Conservation (phyloP, 2,888 invertebrate genomes). For the Acrobasis consociella region DNA sequence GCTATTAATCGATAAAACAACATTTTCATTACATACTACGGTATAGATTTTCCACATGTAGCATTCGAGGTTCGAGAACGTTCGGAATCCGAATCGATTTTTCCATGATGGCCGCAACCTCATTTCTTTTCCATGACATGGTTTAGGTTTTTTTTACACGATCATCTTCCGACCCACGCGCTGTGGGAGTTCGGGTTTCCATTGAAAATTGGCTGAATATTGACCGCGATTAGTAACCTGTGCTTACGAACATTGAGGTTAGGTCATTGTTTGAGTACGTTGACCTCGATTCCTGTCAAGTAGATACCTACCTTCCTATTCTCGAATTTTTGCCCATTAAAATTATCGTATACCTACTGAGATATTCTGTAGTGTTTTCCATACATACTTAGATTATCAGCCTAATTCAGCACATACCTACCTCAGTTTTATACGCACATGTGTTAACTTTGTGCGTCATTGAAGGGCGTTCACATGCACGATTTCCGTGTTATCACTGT, state of each 20-base stretch:
- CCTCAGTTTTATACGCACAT: not conserved
- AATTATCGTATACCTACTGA: too few relatives aligned
- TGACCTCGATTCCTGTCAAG: conserved; percentile 11
- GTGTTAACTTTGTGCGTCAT: not conserved
- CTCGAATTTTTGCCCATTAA: too few relatives aligned
- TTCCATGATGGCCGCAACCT: conserved; percentile 50
- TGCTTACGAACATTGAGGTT: conserved; percentile 20
- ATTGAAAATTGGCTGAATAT: conserved; percentile 8
- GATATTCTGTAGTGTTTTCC: not conserved
- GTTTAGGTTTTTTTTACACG: not conserved
- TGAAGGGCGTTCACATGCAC: not conserved
- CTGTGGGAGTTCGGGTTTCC: not conserved
- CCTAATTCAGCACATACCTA: not conserved
- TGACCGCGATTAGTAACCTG: not conserved
- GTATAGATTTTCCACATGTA: conserved; percentile 23
- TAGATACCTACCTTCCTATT: not conserved
- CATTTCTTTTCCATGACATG: conserved; percentile 16
- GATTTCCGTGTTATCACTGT: not conserved
- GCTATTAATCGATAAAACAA: not conserved
- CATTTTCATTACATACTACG: conserved; percentile 21
- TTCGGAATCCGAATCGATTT: conserved; percentile 66
- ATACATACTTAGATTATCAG: not conserved
- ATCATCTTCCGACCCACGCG: not conserved
- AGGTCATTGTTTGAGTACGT: conserved; percentile 21
- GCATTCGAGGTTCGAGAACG: conserved; percentile 63